A percentile compares a stretch with the other conserved stretches of the same genome.
Conservation (phyloP, 2,797 vertebrate genomes). For the Echeneis naucrates region DNA sequence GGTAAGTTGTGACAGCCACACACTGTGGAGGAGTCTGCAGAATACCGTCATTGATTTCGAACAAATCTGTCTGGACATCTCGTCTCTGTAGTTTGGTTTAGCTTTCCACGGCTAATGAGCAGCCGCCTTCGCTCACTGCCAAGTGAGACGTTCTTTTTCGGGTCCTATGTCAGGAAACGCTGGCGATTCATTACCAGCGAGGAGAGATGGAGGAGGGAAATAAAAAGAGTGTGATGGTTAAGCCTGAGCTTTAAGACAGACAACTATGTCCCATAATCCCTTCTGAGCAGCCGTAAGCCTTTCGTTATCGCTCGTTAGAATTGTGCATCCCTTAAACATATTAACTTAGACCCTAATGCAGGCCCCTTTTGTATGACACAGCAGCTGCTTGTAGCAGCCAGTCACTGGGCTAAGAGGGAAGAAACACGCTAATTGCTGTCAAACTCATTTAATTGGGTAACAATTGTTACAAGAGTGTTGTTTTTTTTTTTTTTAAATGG, state of each 20-base stretch:
- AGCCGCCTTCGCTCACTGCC: constrained; percentile 65
- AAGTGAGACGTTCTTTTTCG: constrained; percentile 74
- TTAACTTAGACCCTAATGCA: constrained; percentile 80
- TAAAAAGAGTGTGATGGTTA: constrained; percentile 75
- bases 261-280: constrained; percentile 84
- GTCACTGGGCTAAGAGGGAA: constrained; percentile 59
- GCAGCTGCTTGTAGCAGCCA: constrained; percentile 62
- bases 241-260: constrained; percentile 84
- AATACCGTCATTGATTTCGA: constrained; percentile 74
- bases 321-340: constrained; percentile 87
- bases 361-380: constrained; percentile 71
- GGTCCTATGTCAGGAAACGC: constrained; percentile 76
- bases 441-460: constrained; percentile 76
- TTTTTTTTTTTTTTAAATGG: constrained; percentile 44
- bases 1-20: constrained; percentile 60
- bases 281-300: constrained; percentile 85
- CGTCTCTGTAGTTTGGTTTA: constrained; percentile 67
- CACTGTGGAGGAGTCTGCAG: constrained; percentile 59
- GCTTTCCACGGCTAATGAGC: constrained; percentile 80
- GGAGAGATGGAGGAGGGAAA: constrained; percentile 55
- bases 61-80: constrained; percentile 76
- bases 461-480: constrained; percentile 23
- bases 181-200: constrained; percentile 74
- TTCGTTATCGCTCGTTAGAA: constrained; percentile 85
- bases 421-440: constrained; percentile 75